Percentiles rank a stretch among this genome's conserved stretches.
phyloP scores from a whole-genome alignment of 2,113 vertebrate genomes.

The Grallaria varia region DNA sequence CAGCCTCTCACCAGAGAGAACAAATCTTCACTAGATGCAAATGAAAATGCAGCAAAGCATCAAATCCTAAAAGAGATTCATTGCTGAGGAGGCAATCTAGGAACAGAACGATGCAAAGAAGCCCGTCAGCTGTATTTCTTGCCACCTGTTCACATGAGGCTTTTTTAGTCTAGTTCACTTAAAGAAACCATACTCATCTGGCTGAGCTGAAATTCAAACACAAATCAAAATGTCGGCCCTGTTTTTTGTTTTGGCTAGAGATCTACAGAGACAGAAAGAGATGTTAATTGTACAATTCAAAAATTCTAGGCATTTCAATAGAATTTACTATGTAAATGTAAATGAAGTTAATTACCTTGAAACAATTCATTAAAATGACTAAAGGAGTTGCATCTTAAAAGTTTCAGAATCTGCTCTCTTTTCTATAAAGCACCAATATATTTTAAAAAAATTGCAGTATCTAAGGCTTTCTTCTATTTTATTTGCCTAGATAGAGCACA shows the following conservation, averaged over 20 bases:
- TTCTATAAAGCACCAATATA: neutral
- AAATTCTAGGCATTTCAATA: neutral
- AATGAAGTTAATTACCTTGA: neutral
- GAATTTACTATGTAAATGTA: neutral
- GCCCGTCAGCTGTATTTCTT: neutral
- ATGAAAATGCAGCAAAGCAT: neutral
- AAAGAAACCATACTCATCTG: neutral
- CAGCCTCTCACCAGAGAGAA: neutral
- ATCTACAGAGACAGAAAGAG: neutral
- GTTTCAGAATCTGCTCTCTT: neutral
- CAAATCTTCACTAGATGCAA: neutral
- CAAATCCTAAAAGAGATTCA: neutral
- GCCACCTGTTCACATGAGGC: neutral
- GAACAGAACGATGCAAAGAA: neutral
- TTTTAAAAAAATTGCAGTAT: neutral
- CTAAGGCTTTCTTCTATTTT: neutral
- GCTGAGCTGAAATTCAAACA: neutral
- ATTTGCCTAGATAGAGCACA: neutral
- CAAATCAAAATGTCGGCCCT: conserved; percentile 17
- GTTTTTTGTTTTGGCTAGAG: neutral
- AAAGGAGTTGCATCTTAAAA: neutral
- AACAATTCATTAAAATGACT: neutral
- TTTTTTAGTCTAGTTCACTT: neutral
- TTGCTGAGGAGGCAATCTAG: neutral
- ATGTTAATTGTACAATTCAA: neutral